Conservation (phyloP, 2,888 invertebrate genomes). For the Drosophila siamana region DNA sequence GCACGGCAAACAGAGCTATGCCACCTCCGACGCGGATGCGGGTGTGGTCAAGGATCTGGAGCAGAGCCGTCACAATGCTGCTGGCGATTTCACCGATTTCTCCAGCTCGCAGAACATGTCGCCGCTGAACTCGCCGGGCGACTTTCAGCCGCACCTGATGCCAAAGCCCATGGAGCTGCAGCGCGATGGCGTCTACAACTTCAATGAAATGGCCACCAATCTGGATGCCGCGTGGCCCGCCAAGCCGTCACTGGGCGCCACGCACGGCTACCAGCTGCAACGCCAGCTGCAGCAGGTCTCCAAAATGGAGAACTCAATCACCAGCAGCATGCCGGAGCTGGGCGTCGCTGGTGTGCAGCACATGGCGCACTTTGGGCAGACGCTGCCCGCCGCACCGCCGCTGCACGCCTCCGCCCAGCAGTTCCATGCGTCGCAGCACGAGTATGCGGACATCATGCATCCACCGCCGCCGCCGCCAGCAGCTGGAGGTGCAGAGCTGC, state of each 20-base stretch:
- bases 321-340: slow-evolving; percentile 58
- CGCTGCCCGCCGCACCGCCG: slow-evolving; percentile 54
- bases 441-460: slow-evolving; percentile 70
- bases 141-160: slow-evolving; percentile 79
- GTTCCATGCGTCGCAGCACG: slow-evolving; percentile 65
- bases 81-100: slow-evolving; percentile 82
- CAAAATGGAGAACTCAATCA: slow-evolving; percentile 82
- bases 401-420: slow-evolving; percentile 58
- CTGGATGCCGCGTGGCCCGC: slow-evolving; percentile 87
- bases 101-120: slow-evolving; percentile 84
- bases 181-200: slow-evolving; percentile 86
- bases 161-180: slow-evolving; percentile 82
- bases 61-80: slow-evolving; percentile 44
- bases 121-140: slow-evolving; percentile 83
- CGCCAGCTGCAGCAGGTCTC: slow-evolving; percentile 81
- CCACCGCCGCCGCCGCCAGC: slow-evolving; percentile 61
- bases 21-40: slow-evolving; percentile 87
- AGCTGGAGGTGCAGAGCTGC: slow-evolving; percentile 75
- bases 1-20: slow-evolving; percentile 68
- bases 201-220: slow-evolving; percentile 87
- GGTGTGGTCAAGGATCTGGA: slow-evolving; percentile 85
- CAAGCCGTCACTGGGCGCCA: slow-evolving; percentile 78
- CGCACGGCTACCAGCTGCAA: slow-evolving; percentile 81
- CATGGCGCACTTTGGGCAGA: slow-evolving; percentile 67
- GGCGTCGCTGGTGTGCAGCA: slow-evolving; percentile 53